phyloP scores from a whole-genome alignment of 2,797 vertebrate species.

The Syndactyla subalaris region DNA sequence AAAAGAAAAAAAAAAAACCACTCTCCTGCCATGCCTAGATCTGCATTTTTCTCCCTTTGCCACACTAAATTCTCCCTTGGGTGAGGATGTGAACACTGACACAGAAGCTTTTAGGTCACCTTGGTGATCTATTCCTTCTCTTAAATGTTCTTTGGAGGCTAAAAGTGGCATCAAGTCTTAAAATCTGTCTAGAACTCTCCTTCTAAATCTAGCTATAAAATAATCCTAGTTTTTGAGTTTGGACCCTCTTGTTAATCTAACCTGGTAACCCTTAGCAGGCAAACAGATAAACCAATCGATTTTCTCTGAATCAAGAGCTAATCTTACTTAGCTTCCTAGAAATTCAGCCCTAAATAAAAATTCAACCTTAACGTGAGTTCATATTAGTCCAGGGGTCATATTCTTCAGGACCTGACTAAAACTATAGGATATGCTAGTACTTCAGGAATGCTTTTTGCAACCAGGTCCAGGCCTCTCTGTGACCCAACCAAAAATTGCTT shows the following conservation, averaged over 20 bases:
- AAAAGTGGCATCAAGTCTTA: background rate
- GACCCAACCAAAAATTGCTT: background rate
- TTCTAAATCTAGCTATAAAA: background rate
- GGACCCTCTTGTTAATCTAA: background rate
- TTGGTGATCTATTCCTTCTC: background rate
- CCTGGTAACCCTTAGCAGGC: background rate
- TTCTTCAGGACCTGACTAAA: background rate
- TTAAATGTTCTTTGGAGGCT: background rate
- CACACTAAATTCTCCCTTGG: background rate
- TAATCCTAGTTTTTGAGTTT: background rate
- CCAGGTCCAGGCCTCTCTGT: background rate
- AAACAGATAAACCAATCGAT: background rate
- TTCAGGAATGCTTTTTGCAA: background rate
- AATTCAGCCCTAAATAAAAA: background rate
- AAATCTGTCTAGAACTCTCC: rapidly evolving
- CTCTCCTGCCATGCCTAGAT: background rate
- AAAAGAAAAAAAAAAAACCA: too few relatives aligned
- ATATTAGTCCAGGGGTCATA: background rate
- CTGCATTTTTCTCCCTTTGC: background rate
- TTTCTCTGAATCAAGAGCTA: background rate
- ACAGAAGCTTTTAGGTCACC: background rate
- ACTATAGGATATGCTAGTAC: background rate
- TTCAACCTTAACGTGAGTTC: background rate
- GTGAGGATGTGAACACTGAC: background rate
- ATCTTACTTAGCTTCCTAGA: background rate